Evolutionary conservation across 2,888 invertebrate genomes (phyloP).

Genomic region (Drosophila rubida): DNA sequence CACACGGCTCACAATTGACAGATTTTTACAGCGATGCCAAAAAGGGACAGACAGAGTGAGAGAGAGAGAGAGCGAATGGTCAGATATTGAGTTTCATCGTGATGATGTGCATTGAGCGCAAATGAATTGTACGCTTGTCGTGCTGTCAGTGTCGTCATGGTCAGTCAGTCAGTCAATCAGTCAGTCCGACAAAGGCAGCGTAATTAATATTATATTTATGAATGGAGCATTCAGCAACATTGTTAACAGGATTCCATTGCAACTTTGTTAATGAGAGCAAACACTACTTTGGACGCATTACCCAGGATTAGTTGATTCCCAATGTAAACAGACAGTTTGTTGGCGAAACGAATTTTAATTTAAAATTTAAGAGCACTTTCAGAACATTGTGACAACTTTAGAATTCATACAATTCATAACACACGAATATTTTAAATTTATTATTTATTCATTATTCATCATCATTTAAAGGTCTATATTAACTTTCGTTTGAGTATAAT

Average conservation of each 20-base stretch:
- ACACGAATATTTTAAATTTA: no score
- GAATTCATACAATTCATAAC: no score
- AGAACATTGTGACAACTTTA: no score
- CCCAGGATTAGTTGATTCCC: background rate
- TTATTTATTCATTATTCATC: no score
- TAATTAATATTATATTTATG: slow-evolving; percentile 73
- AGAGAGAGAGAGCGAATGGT: slow-evolving; percentile 12
- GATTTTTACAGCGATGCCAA: slow-evolving; percentile 59
- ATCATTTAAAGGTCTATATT: no score
- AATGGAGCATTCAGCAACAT: background rate
- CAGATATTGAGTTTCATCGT: slow-evolving; percentile 67
- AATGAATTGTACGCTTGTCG: slow-evolving; percentile 56
- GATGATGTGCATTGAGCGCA: slow-evolving; percentile 42
- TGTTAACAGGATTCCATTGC: background rate
- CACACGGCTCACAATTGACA: slow-evolving; percentile 64
- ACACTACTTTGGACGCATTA: background rate
- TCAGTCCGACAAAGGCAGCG: slow-evolving; percentile 29
- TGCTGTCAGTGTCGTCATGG: slow-evolving; percentile 24
- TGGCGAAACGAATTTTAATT: no score
- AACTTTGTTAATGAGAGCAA: background rate
- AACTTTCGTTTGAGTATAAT: no score
- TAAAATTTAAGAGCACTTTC: no score
- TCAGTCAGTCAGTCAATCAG: slow-evolving; percentile 35
- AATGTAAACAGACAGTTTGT: background rate
- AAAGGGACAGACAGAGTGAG: background rate